A percentile compares a stretch with the other conserved stretches of the same genome.
Conservation (phyloP, 35 echinoderm and acorn worm genomes). For the Anneissia japonica region DNA sequence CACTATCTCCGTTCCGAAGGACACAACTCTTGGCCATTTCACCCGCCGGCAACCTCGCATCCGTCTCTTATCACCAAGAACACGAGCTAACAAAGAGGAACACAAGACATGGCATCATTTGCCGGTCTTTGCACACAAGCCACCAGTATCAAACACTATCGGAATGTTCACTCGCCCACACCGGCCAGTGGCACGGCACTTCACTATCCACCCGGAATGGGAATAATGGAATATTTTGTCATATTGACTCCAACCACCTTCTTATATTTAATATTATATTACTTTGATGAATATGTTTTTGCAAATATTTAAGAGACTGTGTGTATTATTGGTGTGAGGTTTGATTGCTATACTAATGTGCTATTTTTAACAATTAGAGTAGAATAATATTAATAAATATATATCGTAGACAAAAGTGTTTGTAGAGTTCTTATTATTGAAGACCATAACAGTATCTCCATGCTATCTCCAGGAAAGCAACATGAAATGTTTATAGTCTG, state of each 20-base stretch:
- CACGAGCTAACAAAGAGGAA: conserved; percentile 68
- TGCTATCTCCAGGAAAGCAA: too few species aligned
- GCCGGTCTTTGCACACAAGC: conserved; percentile 58
- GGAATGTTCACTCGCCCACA: conserved; percentile 90
- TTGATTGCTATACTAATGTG: too few species aligned
- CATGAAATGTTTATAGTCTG: too few species aligned
- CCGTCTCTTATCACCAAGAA: conserved; percentile 74
- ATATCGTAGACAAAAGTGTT: too few species aligned
- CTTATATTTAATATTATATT: not conserved
- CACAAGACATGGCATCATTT: conserved; percentile 94
- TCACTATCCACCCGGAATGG: conserved; percentile 99
- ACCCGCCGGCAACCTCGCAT: conserved; percentile 4
- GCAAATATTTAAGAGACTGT: not conserved
- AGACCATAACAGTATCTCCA: too few species aligned
- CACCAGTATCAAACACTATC: conserved; percentile 88
- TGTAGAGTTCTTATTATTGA: too few species aligned
- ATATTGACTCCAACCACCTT: not conserved
- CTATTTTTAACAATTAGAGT: too few species aligned
- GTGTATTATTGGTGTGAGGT: not conserved
- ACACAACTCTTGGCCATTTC: conserved; percentile 46
- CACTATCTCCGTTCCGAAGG: not conserved
- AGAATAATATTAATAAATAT: too few species aligned
- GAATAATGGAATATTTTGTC: conserved; percentile 55
- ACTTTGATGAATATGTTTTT: not conserved
- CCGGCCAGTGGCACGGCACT: conserved; percentile 69